Evolutionary conservation across 2,888 invertebrate genomes (phyloP).

Genomic region (Lithophane semibrunnea): DNA sequence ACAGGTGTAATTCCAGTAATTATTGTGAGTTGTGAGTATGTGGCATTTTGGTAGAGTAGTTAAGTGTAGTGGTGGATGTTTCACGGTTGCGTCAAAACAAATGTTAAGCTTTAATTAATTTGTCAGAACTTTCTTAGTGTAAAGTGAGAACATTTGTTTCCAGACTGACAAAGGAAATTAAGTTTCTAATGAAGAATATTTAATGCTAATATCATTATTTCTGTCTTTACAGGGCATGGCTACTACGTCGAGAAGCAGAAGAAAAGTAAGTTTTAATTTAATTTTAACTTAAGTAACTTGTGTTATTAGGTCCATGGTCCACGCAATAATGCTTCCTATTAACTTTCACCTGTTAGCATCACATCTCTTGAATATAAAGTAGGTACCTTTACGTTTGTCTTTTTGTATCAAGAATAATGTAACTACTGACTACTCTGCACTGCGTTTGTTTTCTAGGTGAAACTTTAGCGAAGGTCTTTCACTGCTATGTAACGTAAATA

Average conservation of each 20-base stretch:
- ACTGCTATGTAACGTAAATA: conserved; percentile 43
- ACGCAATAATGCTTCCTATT: not conserved
- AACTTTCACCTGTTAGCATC: not conserved
- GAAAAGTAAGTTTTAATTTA: conserved; percentile 73
- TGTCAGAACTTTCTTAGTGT: conserved; percentile 16
- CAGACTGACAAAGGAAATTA: not conserved
- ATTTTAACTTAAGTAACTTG: not conserved
- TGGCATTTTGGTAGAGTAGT: conserved; percentile 36
- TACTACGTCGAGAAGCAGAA: conserved; percentile 75
- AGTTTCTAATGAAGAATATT: not conserved
- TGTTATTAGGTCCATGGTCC: not conserved
- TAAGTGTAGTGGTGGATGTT: conserved; percentile 6
- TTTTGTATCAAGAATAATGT: conserved; percentile 9
- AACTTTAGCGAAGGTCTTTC: conserved; percentile 38
- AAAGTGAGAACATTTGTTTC: conserved; percentile 8
- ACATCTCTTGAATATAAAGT: conserved; percentile 1
- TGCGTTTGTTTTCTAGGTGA: conserved; percentile 37
- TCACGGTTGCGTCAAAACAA: conserved; percentile 15
- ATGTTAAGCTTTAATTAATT: conserved; percentile 12
- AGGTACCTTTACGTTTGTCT: no score
- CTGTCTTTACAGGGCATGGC: conserved; percentile 85
- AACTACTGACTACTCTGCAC: not conserved
- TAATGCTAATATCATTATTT: conserved; percentile 44
- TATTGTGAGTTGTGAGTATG: conserved; percentile 43
- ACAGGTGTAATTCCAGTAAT: conserved; percentile 44